Conservation (phyloP, 2,888 invertebrate species). For the Oasisia sp. region DNA sequence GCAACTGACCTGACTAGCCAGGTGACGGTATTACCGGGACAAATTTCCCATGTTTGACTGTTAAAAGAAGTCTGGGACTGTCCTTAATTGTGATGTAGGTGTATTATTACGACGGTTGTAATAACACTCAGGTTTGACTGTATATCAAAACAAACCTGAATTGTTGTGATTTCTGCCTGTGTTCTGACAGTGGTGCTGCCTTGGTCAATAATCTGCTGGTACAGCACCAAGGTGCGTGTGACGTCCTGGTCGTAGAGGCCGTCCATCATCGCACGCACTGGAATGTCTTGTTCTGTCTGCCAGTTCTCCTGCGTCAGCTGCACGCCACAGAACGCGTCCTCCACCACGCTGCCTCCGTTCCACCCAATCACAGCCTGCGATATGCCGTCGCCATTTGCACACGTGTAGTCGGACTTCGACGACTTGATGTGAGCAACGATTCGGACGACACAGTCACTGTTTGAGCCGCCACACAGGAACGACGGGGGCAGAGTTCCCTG, state of each 20-base stretch:
- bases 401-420: constrained; percentile 14
- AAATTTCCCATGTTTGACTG: no score
- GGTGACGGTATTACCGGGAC: no score
- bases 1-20: no score
- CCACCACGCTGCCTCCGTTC: neutral
- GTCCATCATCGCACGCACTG: constrained; percentile 22
- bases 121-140: no score
- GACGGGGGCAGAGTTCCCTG: constrained; percentile 22
- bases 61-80: no score
- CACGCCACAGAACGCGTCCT: neutral
- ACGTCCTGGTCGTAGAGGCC: neutral
- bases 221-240: neutral
- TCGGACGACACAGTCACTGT: constrained; percentile 14
- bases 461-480: constrained; percentile 13
- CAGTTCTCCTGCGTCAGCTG: constrained; percentile 19
- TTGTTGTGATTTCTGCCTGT: neutral
- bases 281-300: neutral
- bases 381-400: constrained; percentile 22
- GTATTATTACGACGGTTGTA: no score
- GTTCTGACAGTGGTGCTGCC: no score
- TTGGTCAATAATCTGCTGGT: neutral
- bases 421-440: constrained; percentile 21
- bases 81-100: no score
- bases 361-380: constrained; percentile 29
- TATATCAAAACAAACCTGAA: neutral